Evolutionary conservation across 2,888 invertebrate species (phyloP).

Genomic region (Heliconius ismenius): DNA sequence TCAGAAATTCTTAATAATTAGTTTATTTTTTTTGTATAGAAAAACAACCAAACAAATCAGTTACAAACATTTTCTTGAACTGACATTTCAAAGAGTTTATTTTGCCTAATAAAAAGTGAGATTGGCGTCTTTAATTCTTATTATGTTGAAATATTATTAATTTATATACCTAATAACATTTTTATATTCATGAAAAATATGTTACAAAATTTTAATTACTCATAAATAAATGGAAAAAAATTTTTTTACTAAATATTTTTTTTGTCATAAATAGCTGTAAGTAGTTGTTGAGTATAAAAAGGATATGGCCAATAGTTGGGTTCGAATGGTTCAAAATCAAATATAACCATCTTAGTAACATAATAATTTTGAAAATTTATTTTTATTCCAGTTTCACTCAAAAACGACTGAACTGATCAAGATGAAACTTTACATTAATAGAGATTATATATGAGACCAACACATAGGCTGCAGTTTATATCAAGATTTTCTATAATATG

Average conservation of each 20-base stretch:
- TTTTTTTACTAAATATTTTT: not conserved
- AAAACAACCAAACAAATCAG: constrained; percentile 5
- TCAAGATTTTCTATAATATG: too few relatives aligned
- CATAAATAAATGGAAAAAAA: not conserved
- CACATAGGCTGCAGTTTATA: too few relatives aligned
- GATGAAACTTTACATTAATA: too few relatives aligned
- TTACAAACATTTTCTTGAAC: constrained; percentile 14
- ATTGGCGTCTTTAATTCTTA: not conserved
- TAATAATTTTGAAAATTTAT: too few relatives aligned
- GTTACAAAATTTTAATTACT: not conserved
- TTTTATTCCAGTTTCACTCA: too few relatives aligned
- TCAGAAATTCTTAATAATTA: not conserved
- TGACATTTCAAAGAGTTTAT: constrained; percentile 10
- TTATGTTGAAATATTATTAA: not conserved
- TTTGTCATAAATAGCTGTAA: not conserved
- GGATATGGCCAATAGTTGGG: too few relatives aligned
- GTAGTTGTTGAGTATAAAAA: not conserved
- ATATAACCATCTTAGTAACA: too few relatives aligned
- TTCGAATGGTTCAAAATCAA: too few relatives aligned
- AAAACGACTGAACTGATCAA: too few relatives aligned
- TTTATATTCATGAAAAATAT: not conserved
- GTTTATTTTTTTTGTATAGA: not conserved
- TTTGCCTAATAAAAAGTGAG: not conserved
- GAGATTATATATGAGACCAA: too few relatives aligned
- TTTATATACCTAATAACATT: not conserved